Conservation (phyloP, 2,797 vertebrate genomes). For the Gallinago stenura region DNA sequence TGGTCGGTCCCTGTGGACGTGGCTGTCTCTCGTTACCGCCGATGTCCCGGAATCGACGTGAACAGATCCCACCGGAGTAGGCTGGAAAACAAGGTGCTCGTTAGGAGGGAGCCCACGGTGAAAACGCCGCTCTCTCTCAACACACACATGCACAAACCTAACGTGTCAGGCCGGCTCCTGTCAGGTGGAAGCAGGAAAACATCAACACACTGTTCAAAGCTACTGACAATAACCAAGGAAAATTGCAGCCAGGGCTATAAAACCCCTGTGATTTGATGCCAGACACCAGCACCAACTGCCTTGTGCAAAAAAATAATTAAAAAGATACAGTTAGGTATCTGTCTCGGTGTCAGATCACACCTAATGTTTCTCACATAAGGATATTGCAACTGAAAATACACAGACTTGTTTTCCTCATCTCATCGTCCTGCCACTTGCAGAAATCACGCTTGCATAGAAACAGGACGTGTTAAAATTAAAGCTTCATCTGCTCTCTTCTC, state of each 20-base stretch:
- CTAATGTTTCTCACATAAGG: background rate
- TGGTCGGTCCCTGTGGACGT: conserved; percentile 90
- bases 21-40: conserved; percentile 92
- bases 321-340: background rate
- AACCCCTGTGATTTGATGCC: background rate
- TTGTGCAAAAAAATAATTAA: background rate
- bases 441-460: background rate
- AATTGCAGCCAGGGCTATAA: background rate
- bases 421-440: background rate
- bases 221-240: background rate
- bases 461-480: conserved; percentile 44
- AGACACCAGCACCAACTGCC: background rate
- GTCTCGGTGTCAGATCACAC: background rate
- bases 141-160: background rate
- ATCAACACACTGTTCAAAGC: background rate
- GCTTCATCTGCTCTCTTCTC: conserved; percentile 62
- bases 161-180: background rate
- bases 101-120: background rate
- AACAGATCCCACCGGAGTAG: conserved; percentile 95
- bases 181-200: background rate
- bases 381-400: background rate
- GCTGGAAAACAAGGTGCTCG: conserved; percentile 78
- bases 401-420: conserved; percentile 16
- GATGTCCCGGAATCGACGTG: conserved; percentile 94
- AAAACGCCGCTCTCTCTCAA: background rate